Evolutionary conservation across 37 sponge, comb jelly and placozoan species (phyloP), one percentile per base, ranked within the genome.

Genomic region (Beroe forskalii): DNA sequence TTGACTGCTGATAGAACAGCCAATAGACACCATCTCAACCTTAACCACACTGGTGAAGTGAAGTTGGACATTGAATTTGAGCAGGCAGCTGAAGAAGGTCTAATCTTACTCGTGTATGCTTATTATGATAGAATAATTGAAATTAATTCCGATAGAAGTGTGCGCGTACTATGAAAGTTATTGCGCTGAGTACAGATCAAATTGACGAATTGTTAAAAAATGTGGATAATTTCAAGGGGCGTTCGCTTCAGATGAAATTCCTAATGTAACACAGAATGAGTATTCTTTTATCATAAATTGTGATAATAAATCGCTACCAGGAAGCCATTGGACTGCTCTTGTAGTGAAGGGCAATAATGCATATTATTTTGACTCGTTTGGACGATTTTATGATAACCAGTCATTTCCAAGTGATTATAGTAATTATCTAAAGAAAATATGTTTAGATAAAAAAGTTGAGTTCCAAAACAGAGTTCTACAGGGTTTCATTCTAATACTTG

Each of bases 101-200:
- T 14, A 6, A 37, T 72, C 31, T 38, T 72, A 38, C 1, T 72
- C 12, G 40, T 37, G 4, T 37, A 38, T 33, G 4, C 76, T 20
- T 72, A 72, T 27, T 72, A 72, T 38, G 76, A 72, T 37, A 17
- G 76, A 12, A 72, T 72, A 14, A 72, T 72, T 23, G 76, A 72
- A 72, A 72, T 33, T 12, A 37, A 72, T 33, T 38, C 38, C 1
- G 76, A 72, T 72, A 33, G 76, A 28, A 23, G 66, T 24, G 66
- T 63, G 4, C 4, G 30, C 4, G 27, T 63, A 63, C 4, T 63
- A 63, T 63, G 66, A 63, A 63, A 6, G 27, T 24, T 6, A 3
- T 22, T 22, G 66, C 28, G 3, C 30, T 63, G 27, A n/a, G 27
- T 63, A 63, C 66, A 28, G 30, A 27, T 63, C 22, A 63, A 27